Percentiles rank a stretch among this genome's conserved stretches.
phyloP scores from a whole-genome alignment of 2,888 invertebrate genomes.

The Nysson spinosus region DNA sequence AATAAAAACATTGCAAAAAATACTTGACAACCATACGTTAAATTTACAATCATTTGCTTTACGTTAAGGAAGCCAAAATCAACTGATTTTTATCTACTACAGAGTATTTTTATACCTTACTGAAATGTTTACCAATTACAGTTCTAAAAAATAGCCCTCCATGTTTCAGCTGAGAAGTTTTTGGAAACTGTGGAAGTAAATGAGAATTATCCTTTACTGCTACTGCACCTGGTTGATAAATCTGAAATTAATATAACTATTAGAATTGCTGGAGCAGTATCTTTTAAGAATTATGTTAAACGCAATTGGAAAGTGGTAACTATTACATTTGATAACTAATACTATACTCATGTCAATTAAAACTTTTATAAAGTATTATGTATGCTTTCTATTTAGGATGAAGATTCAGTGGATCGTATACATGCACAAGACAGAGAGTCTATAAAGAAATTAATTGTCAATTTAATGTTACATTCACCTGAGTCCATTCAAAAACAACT shows the following conservation, averaged over 20 bases:
- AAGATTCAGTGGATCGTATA: conserved; percentile 88
- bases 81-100: too few species aligned
- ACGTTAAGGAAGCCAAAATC: too few species aligned
- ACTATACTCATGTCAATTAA: not conserved
- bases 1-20: too few species aligned
- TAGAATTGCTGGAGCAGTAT: conserved; percentile 93
- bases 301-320: conserved; percentile 94
- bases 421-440: conserved; percentile 87
- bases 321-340: conserved; percentile 49
- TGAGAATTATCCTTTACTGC: conserved; percentile 91
- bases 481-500: conserved; percentile 94
- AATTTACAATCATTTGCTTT: too few species aligned
- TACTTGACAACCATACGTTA: too few species aligned
- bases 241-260: conserved; percentile 88
- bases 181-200: conserved; percentile 93
- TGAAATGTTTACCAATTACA: too few species aligned
- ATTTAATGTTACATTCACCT: conserved; percentile 94
- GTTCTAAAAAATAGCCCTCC: not conserved
- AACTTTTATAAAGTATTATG: not conserved
- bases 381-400: conserved; percentile 78
- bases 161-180: conserved; percentile 90
- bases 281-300: conserved; percentile 98
- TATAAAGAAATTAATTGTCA: conserved; percentile 92
- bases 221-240: conserved; percentile 92
- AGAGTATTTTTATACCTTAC: too few species aligned